Base-by-base conservation (phyloP, 2,797 vertebrate species). In the Astyanax mexicanus region DNA sequence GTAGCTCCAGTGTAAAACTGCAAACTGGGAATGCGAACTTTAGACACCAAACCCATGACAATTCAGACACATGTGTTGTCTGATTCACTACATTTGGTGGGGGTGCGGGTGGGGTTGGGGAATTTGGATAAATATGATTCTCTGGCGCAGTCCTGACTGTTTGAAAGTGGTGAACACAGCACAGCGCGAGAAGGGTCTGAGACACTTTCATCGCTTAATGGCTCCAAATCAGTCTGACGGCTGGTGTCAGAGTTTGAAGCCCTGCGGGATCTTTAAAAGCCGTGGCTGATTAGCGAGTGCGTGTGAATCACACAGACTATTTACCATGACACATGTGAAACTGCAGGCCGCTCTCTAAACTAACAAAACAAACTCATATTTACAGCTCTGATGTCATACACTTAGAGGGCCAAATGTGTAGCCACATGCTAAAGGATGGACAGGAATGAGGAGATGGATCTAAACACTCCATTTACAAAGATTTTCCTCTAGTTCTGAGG, bases 301-400 rank as follows among this genome's bases (percentile, higher is more conserved):
- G 52, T 51, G 67, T 15, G 19, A 68, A 74, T 74, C 64, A 74
- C 37, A 45, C 29, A 51, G 29, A 1, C 35, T 69, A 76, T 73
- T 75, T 66, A 72, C 47, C 52, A 32, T 57, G 72, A 66, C 57
- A 58, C 51, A 60, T 52, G 75, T 51, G 42, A 49, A 32, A 45
- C 69, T 21, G 27, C 32, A 65, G 74, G 55, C 13, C 66, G 25
- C 40, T 67, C n/a, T 37, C 32, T 23, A 66, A 72, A 66, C 74
- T 51, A 77, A 74, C 67, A 47, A 40, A 82, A 66, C 74, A 69
- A n/a, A 57, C 74, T 80, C 42, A 73, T 55, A 80, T 77, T 71
- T 58, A 77, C 58, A 60, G 37, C 45, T 55, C 27, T 70, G 38
- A 71, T 45, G 37, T 62, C 76, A 72, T 62, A 17, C 42, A 40